Evolutionary conservation across 2,797 vertebrate species (phyloP).

Genomic region (Philypnodon macrostomus): DNA sequence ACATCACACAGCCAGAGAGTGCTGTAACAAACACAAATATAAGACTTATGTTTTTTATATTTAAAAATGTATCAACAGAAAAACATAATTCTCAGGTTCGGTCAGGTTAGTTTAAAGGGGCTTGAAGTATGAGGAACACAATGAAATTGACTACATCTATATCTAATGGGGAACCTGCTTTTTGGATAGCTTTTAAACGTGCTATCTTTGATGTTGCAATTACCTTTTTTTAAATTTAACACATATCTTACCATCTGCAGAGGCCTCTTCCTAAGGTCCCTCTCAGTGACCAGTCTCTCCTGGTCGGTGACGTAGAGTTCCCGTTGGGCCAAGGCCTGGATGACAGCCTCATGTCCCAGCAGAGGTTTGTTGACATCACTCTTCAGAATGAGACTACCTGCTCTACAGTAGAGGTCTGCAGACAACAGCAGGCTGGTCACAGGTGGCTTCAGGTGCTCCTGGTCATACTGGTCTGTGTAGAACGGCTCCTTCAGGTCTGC

Average conservation of each 20-base stretch:
- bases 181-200: too few relatives aligned
- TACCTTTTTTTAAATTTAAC: background rate
- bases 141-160: too few relatives aligned
- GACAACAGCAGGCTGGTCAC: conserved; percentile 90
- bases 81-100: too few relatives aligned
- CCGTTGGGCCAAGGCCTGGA: conserved; percentile 92
- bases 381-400: conserved; percentile 90
- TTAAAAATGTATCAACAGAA: too few relatives aligned
- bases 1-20: conserved; percentile 6
- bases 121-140: too few relatives aligned
- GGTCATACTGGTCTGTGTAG: conserved; percentile 97
- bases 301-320: conserved; percentile 95
- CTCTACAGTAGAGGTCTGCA: conserved; percentile 92
- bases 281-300: conserved; percentile 90
- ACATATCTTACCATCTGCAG: conserved; percentile 89
- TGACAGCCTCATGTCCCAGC: conserved; percentile 91
- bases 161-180: too few relatives aligned
- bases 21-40: conserved; percentile 2
- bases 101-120: too few relatives aligned
- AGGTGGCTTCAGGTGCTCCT: conserved; percentile 96
- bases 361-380: conserved; percentile 88
- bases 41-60: too few relatives aligned
- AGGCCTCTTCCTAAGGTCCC: conserved; percentile 92
- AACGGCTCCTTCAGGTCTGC: conserved; percentile 90
- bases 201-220: background rate